phyloP scores from a whole-genome alignment of 2,888 invertebrate genomes.

The Tillus elongatus region DNA sequence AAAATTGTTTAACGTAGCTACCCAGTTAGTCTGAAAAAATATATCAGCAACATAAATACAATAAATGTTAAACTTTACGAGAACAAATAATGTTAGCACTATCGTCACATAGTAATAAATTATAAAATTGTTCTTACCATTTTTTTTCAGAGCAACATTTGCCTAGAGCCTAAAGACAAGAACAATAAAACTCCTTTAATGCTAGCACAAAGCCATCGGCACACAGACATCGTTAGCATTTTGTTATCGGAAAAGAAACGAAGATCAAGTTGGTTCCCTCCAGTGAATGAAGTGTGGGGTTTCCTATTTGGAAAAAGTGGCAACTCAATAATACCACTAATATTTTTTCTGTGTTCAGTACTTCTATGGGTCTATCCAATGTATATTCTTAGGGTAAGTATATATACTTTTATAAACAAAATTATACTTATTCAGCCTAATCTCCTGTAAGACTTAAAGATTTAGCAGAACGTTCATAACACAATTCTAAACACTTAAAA shows the following conservation, averaged over 20 bases:
- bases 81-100: no score
- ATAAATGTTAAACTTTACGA: no score
- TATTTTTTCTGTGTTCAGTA: constrained; percentile 78
- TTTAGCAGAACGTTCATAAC: no score
- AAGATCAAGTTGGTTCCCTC: constrained; percentile 77
- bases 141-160: constrained; percentile 64
- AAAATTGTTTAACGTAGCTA: no score
- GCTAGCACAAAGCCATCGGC: constrained; percentile 80
- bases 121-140: no score
- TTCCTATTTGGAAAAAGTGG: constrained; percentile 84
- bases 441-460: no score
- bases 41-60: no score
- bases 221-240: constrained; percentile 73
- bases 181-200: constrained; percentile 88
- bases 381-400: constrained; percentile 72
- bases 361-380: constrained; percentile 89
- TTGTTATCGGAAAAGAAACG: constrained; percentile 75
- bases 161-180: constrained; percentile 78
- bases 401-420: constrained; percentile 5
- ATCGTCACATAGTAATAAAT: no score
- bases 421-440: no score
- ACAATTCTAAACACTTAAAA: no score
- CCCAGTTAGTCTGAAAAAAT: no score
- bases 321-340: constrained; percentile 78
- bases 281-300: constrained; percentile 80